Evolutionary conservation across 2,113 vertebrate species (phyloP).

Genomic region (Phaethon lepturus): DNA sequence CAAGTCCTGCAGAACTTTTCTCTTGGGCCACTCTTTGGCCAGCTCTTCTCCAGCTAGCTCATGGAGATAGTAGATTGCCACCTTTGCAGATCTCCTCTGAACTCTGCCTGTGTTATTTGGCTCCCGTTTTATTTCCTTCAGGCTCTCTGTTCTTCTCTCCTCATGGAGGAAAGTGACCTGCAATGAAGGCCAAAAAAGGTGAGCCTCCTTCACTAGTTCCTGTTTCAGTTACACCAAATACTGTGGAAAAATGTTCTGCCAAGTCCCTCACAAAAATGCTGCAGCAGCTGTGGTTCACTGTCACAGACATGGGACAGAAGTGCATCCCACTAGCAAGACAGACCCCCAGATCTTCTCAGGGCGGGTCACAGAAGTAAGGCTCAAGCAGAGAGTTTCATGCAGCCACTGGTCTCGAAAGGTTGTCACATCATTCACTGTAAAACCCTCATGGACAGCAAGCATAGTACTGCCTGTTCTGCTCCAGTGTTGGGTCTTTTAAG

Average conservation of each 20-base stretch:
- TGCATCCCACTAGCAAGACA: background rate
- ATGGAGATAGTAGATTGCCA: constrained; percentile 91
- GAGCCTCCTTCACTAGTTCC: background rate
- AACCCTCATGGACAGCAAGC: background rate
- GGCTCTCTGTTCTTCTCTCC: constrained; percentile 74
- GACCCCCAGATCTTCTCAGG: background rate
- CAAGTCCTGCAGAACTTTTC: constrained; percentile 92
- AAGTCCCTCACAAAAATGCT: background rate
- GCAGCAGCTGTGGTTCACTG: background rate
- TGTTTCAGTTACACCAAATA: background rate
- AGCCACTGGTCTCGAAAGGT: background rate
- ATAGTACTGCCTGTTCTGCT: background rate
- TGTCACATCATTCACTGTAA: background rate
- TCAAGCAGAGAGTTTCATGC: background rate
- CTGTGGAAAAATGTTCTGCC: background rate
- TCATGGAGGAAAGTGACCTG: constrained; percentile 75
- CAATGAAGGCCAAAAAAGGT: background rate
- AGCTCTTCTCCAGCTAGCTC: constrained; percentile 91
- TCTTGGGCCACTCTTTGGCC: constrained; percentile 93
- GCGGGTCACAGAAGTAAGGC: background rate
- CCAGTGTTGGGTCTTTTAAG: background rate
- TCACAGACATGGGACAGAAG: background rate
- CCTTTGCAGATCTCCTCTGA: constrained; percentile 90
- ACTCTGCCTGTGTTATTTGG: constrained; percentile 76
- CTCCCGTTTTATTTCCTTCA: constrained; percentile 79